Base-by-base conservation (phyloP, 1,140 invertebrate species). In the Drosophila punjabiensis region DNA sequence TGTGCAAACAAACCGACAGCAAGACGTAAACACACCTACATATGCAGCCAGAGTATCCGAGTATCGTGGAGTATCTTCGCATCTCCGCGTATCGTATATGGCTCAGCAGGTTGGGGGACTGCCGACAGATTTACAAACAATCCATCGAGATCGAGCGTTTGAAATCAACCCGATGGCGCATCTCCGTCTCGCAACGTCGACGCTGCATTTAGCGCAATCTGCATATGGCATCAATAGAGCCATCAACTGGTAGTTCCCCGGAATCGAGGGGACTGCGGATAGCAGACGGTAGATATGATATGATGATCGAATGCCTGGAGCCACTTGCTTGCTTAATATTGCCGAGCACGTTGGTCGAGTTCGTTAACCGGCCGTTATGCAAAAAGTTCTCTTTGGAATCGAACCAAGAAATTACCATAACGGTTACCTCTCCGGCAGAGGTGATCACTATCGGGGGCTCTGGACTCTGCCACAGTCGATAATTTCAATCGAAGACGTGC, bases 401-500 rank as follows among this genome's bases (percentile, higher is more conserved):
- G 75, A 85, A 89, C 77, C 73, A 85, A 88, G 85, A 89, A 89
- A 88, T 88, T 85, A 89, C 84, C 85, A 88, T 88, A 88, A 88
- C 85, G 68, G 85, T 88, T 88, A 88, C 68, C 69, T 60, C 66
- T 69, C 64, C 20, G 68, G 65, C 32, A 16, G 53, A 24, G 35
- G 24, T 20, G 37, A 81, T 62, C 61, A 14, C 7, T 30, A 30
- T 50, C 65, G 24, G 56, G 16, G 70, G 32, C 74, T 74, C 53
- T 39, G n/a, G 55, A 39, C 55, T 37, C 68, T 24, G 41, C 35
- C 35, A 28, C 66, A 30, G 67, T 5, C 60, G 67, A 73, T 79
- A 61, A 73, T 73, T 60, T 79, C 56, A 77, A 70, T 77, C 55
- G 45, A 53, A 65, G 64, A 89, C 85, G 85, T 88, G 85, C 74